phyloP scores from a whole-genome alignment of 2,113 vertebrate genomes.

The Epinephelus fuscoguttatus region DNA sequence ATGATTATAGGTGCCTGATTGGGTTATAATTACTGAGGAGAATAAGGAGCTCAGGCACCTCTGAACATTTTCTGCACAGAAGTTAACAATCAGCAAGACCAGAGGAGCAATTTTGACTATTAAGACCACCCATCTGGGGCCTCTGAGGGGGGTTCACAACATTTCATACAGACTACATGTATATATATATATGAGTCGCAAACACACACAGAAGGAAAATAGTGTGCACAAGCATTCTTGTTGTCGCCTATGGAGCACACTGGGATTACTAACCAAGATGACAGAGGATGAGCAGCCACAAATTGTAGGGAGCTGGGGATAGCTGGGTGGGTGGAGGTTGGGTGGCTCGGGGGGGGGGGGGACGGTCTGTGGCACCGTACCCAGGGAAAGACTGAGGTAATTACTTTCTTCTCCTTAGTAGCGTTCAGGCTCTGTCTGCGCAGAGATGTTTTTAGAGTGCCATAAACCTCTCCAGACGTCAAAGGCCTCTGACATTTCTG shows the following conservation, averaged over 20 bases:
- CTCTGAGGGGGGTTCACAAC: slow-evolving; percentile 40
- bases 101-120: slow-evolving; percentile 66
- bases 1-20: slow-evolving; percentile 62
- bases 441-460: slow-evolving; percentile 31
- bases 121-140: slow-evolving; percentile 71
- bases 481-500: slow-evolving; percentile 48
- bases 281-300: slow-evolving; percentile 76
- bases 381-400: slow-evolving; percentile 60
- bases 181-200: slow-evolving; percentile 1
- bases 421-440: slow-evolving; percentile 29
- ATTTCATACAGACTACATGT: slow-evolving; percentile 14
- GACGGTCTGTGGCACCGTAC: slow-evolving; percentile 46
- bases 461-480: slow-evolving; percentile 37
- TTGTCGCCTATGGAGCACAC: slow-evolving; percentile 1
- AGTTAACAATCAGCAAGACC: slow-evolving; percentile 74
- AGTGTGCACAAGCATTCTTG: slow-evolving; percentile 1
- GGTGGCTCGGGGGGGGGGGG: no score
- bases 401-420: slow-evolving; percentile 46
- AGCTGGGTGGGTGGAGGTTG: slow-evolving; percentile 24
- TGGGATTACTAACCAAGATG: slow-evolving; percentile 61
- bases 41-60: slow-evolving; percentile 53
- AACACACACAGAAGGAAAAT: slow-evolving; percentile 13
- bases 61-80: slow-evolving; percentile 62
- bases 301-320: slow-evolving; percentile 65
- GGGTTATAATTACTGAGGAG: slow-evolving; percentile 52